phyloP scores from a whole-genome alignment of 2,797 vertebrate species.

The Cygnus olor region DNA sequence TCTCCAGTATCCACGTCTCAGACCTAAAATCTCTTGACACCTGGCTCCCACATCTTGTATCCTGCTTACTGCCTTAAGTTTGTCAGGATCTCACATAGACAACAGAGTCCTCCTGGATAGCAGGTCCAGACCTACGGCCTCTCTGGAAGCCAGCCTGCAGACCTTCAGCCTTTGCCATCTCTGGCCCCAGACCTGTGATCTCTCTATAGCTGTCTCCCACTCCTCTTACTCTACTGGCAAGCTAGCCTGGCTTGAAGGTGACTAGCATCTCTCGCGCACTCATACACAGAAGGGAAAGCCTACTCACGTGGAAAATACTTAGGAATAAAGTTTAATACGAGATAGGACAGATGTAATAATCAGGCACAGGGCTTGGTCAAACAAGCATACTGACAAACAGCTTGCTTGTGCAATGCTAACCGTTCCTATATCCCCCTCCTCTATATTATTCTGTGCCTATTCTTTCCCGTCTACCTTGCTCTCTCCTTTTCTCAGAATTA shows the following conservation, averaged over 20 bases:
- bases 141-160: not conserved
- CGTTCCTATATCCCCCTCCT: not conserved
- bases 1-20: not conserved
- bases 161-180: not conserved
- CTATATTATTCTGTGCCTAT: not conserved
- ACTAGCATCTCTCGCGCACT: not conserved
- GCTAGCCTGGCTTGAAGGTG: not conserved
- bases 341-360: not conserved
- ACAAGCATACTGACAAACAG: not conserved
- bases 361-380: not conserved
- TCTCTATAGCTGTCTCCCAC: not conserved
- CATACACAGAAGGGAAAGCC: not conserved
- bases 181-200: not conserved
- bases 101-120: not conserved
- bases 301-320: not conserved
- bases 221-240: not conserved
- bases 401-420: not conserved
- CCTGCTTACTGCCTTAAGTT: not conserved
- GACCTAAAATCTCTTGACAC: not conserved
- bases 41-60: not conserved
- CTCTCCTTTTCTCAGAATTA: not conserved
- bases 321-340: not conserved
- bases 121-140: not conserved
- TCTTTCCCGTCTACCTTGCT: not conserved
- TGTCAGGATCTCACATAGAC: not conserved